Base-by-base conservation (phyloP, 2,113 vertebrate species). In the Podarcis raffonei region DNA sequence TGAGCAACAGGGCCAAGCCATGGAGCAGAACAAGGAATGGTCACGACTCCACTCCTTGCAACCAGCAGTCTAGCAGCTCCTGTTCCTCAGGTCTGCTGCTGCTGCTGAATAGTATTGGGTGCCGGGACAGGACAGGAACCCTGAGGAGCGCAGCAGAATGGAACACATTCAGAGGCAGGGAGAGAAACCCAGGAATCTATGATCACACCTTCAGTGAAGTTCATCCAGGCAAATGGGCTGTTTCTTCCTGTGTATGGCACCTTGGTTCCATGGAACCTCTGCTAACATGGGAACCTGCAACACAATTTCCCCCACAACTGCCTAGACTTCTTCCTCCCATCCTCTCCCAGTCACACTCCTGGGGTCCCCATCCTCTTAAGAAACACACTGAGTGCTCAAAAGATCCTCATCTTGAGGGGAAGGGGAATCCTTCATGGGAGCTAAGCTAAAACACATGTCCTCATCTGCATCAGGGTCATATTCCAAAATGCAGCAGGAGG, bases 21-120 rank as follows among this genome's bases (percentile, higher is more conserved):
- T 3, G 2, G 65, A 83, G 76, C 65, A 88, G 87, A 0, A 0
- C 53, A 57, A 86, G 84, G 62, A 35, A 57, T 5, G 0, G n/a
- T 18, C 12, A 69, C 6, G 2, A 7, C 20, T 76, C 15, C 53
- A 12, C 57, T 65, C 59, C 69, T 48, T 57, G 25, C 57, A 27
- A 18, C 30, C 37, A 35, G 30, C 53, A 66, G 35, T 7, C 39
- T 15, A 77, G 23, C 48, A 42, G 27, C 53, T 72, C 77, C 71
- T 86, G 18, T 42, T 72, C 79, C 59, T 90, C 89, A 90, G 32
- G 80, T 83, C 80, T 87, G 69, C 78, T 87, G 48, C 53, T 65
- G 68, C 42, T 87, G 85, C 62, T 78, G 84, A 76, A 22, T 72
- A 13, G 79, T 25, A 57, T 35, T 15, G 16, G 80, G 42, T 76